Evolutionary conservation across 2,888 invertebrate genomes (phyloP), one percentile per base, ranked within the genome.

Genomic region (Rhamnusium bicolor): DNA sequence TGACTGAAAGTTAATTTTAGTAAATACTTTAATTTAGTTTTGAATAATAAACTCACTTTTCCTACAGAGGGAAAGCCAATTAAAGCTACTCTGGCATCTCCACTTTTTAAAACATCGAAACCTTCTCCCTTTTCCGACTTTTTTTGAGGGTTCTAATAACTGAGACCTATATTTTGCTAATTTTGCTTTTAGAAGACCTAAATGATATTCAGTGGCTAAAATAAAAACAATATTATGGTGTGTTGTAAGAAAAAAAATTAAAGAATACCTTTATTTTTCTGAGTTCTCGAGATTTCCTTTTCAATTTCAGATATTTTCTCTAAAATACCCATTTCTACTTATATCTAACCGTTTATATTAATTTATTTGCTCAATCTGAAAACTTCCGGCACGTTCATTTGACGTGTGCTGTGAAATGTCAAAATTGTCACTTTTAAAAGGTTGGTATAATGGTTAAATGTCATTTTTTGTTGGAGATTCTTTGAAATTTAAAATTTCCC

Each of bases 241-340:
- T n/a, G 40, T 19, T 24, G n/a, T 61, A 0, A 2, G 19, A 60
- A 53, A 60, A 40, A 19, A 49, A 16, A 8, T 18, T 2, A 18
- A 46, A 18, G 14, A 51, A 79, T 87, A 98, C 98, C 98, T 94
- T 99, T 99, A 90, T 99, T 99, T 89, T 99, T 99, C 87, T 99
- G 99, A 16, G 99, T 99, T 82, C 98, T 92, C 14, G 97, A 96
- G 79, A 99, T 99, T 93, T 99, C 99, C 86, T 94, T 95, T 88
- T 99, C 99, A 79, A 99, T 98, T 91, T 99, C 99, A 4, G 97
- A 94, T 88, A 99, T 99, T 92, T 98, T 99, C 85, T 99, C 99
- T 79, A 99, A 90, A 87, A 99, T 99, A 83, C 99, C 99, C 99
- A 99, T 99, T 40, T 40, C 40, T 0, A 40, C 0, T 40, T 40